Evolutionary conservation across 2,888 invertebrate genomes (phyloP), one percentile per base, ranked within the genome.

Genomic region (Julus scandinavius): DNA sequence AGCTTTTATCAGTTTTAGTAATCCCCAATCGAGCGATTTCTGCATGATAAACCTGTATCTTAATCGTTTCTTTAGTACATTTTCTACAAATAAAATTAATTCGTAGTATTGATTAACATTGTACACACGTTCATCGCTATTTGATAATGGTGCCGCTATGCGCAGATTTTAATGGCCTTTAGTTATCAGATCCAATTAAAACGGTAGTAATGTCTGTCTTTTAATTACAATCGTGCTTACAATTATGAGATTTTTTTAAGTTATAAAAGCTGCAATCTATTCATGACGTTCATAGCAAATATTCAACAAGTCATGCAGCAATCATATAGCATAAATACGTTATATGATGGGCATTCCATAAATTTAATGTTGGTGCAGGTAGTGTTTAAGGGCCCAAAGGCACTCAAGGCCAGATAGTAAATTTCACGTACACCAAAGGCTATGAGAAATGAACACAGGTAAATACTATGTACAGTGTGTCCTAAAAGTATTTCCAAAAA

Each of bases 131-230:
- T 29, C 38, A 38, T 80, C 38, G 20, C 20, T 63, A 7, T 20
- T n/a, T 72, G 72, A 72, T 72, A 80, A 38, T 4, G 2, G 15
- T 80, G 38, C 38, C 4, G 38, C 38, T 80, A 40, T 40, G 9
- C 63, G n/a, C 63, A 63, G 20, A 63, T 40, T 80, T 80, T 80
- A 80, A 40, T 38, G 80, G 80, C 3, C 80, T 15, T 13, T 3
- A 80, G 38, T 80, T 80, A 80, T 80, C 38, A 38, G 80, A 38
- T 80, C 29, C 38, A 29, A 80, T 80, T 80, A 80, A 80, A 80
- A 38, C 6, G n/a, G 63, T 13, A 29, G 38, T 80, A 38, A 54
- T 80, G 6, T 80, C 20, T 72, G 80, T 13, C 72, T 80, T 38
- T 38, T 80, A 80, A 80, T 80, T 38, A 38, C 38, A 80, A 11